Evolutionary conservation across 64 coral and sea anemone species (phyloP).

Genomic region (Porites australiensis): DNA sequence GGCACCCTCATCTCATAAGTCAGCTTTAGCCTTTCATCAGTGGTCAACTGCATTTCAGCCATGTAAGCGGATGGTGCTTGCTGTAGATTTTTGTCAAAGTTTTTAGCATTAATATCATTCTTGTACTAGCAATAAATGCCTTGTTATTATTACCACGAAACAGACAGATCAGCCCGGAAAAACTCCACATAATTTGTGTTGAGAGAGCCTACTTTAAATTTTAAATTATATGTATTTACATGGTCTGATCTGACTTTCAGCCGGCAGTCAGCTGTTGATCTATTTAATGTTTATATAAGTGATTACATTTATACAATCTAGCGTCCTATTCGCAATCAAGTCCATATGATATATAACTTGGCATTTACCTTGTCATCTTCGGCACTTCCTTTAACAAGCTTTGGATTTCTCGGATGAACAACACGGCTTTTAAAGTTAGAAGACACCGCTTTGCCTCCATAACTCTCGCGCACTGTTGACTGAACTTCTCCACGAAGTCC

Average conservation of each 20-base stretch:
- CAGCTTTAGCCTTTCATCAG: slow-evolving; percentile 88
- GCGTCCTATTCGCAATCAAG: too few species aligned
- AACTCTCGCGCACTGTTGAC: slow-evolving; percentile 76
- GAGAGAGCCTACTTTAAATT: too few species aligned
- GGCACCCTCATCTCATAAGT: slow-evolving; percentile 98
- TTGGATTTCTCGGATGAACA: slow-evolving; percentile 91
- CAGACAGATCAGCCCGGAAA: not conserved
- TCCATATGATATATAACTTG: not conserved
- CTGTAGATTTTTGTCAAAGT: slow-evolving; percentile 21
- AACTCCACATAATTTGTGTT: too few species aligned
- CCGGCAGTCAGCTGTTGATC: too few species aligned
- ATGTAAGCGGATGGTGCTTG: slow-evolving; percentile 99
- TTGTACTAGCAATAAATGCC: not conserved
- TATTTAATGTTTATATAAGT: too few species aligned
- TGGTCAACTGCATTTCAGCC: slow-evolving; percentile 98
- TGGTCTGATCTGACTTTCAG: too few species aligned
- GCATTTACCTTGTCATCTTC: slow-evolving; percentile 91
- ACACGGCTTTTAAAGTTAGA: slow-evolving; percentile 87
- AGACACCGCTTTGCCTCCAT: slow-evolving; percentile 65
- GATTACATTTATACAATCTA: too few species aligned
- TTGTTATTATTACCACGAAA: not conserved
- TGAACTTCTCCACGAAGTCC: slow-evolving; percentile 84
- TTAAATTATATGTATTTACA: too few species aligned
- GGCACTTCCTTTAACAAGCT: slow-evolving; percentile 84
- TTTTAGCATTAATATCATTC: not conserved